phyloP scores from a whole-genome alignment of 2,888 invertebrate species.

The Trileptium ribeirensis region DNA sequence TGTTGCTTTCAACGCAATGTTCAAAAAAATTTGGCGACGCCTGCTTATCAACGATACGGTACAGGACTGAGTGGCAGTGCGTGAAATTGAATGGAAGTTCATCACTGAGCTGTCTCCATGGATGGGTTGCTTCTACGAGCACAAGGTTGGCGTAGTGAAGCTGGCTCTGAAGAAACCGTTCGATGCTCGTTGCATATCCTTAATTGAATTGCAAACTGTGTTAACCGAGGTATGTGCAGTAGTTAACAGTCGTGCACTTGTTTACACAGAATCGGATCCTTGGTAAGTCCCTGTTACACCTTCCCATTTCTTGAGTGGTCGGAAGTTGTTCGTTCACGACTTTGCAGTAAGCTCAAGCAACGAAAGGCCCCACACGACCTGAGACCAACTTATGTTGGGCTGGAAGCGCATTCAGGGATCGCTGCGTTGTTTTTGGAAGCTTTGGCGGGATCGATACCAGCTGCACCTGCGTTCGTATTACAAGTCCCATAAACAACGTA shows the following conservation, averaged over 20 bases:
- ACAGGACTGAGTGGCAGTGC: not conserved
- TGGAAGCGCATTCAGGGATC: not conserved
- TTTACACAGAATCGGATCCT: not conserved
- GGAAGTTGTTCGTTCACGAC: not conserved
- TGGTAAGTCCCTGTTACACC: not conserved
- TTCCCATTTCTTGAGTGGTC: not conserved
- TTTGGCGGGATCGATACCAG: not conserved
- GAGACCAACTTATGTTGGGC: not conserved
- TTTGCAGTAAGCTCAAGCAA: not conserved
- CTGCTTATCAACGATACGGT: not conserved
- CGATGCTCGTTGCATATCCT: not conserved
- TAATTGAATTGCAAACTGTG: not conserved
- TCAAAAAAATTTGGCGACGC: constrained; percentile 34
- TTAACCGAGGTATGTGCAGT: not conserved
- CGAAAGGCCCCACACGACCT: not conserved
- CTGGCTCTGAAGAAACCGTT: not conserved
- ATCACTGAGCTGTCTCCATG: not conserved
- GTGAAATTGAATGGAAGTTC: not conserved
- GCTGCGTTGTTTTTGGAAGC: not conserved
- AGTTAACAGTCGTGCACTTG: not conserved
- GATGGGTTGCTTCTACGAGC: not conserved
- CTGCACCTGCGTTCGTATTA: not conserved
- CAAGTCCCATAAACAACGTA: not conserved
- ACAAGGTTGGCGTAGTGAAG: not conserved
- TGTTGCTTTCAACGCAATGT: not conserved